These are phyloP conservation scores for Triplophysa yarkandensis DNA, from an alignment of 2,797 vertebrate genomes.

Conservation along the genomic window DNA sequence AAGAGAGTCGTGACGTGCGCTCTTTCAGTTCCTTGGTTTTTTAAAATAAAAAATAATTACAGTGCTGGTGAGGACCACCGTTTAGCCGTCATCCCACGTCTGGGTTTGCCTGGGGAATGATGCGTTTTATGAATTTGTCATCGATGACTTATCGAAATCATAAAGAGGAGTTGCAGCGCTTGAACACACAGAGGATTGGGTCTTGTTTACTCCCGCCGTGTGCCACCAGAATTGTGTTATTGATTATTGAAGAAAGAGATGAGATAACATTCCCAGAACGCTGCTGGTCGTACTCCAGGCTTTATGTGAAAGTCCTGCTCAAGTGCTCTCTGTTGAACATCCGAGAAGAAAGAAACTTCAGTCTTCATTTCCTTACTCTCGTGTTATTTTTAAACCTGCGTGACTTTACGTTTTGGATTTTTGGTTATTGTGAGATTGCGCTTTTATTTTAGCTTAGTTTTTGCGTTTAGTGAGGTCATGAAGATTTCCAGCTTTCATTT, in stretches of 20 bases:
- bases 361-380: not conserved
- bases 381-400: not conserved
- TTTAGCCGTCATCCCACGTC: conserved; percentile 48
- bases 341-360: not conserved
- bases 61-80: conserved; percentile 20
- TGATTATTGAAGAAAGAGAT: conserved; percentile 55
- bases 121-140: conserved; percentile 57
- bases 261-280: conserved; percentile 40
- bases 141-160: conserved; percentile 55
- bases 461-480: not conserved
- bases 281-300: conserved; percentile 31
- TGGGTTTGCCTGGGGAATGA: conserved; percentile 19
- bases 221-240: conserved; percentile 38
- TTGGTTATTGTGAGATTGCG: not conserved
- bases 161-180: conserved; percentile 45
- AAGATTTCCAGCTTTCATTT: not conserved
- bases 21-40: too few relatives aligned
- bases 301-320: conserved; percentile 12
- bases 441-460: not conserved
- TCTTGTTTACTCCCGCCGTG: conserved; percentile 37
- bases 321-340: not conserved
- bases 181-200: conserved; percentile 51
- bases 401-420: not conserved
- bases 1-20: too few relatives aligned
- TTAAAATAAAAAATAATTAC: not conserved